Percentiles rank a stretch among this genome's conserved stretches.
Conservation (phyloP, 2,113 vertebrate genomes). For the Taxidea taxus region DNA sequence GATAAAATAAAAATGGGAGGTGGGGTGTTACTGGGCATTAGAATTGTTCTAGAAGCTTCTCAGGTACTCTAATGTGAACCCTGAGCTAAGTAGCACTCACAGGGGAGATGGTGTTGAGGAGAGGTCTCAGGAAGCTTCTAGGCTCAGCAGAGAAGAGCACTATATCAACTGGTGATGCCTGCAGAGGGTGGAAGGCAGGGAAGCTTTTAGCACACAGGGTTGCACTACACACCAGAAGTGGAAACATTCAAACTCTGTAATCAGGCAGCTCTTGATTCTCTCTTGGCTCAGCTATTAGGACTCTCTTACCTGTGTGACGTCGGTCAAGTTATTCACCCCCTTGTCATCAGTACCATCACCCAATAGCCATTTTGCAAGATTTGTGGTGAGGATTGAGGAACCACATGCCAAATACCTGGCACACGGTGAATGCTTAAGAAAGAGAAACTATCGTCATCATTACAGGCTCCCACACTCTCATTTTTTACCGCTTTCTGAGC, state of each 20-base stretch:
- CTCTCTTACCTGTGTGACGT: background rate
- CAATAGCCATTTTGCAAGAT: background rate
- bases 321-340: background rate
- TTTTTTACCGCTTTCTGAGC: background rate
- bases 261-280: background rate
- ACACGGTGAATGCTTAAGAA: background rate
- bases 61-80: background rate
- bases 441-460: background rate
- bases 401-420: background rate
- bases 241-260: background rate
- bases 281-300: background rate
- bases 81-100: background rate
- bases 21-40: background rate
- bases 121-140: background rate
- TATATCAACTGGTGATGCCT: background rate
- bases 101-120: background rate
- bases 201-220: fast-evolving
- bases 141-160: background rate
- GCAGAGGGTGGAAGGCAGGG: too few relatives aligned
- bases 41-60: background rate
- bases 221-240: background rate
- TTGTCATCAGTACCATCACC: background rate
- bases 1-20: background rate
- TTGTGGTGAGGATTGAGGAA: background rate
- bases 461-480: background rate